Evolutionary conservation across 2,888 invertebrate species (phyloP).

Genomic region (Creontiades dilutus): DNA sequence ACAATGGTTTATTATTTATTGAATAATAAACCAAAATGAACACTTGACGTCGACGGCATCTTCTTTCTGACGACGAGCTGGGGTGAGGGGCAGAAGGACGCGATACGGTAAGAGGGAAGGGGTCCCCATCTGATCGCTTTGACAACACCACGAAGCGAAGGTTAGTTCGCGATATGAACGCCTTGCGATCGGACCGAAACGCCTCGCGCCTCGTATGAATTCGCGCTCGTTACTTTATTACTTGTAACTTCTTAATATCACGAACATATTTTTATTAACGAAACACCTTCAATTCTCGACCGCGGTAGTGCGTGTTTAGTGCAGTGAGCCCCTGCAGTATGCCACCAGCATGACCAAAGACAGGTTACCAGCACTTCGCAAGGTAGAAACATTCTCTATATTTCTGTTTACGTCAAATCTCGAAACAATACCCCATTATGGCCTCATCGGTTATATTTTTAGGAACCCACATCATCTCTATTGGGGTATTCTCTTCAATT

Average conservation of each 20-base stretch:
- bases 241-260: not conserved
- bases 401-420: not conserved
- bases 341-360: constrained; percentile 75
- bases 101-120: not conserved
- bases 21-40: no score
- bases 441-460: no score
- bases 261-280: not conserved
- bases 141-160: not conserved
- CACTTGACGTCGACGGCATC: no score
- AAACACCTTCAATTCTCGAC: not conserved
- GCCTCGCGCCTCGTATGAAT: not conserved
- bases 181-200: not conserved
- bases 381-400: constrained; percentile 72
- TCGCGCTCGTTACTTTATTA: not conserved
- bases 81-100: not conserved
- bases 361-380: constrained; percentile 75
- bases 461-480: no score
- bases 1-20: no score
- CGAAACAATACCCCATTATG: no score
- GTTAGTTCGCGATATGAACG: constrained; percentile 40
- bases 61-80: not conserved
- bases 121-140: not conserved
- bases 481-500: no score
- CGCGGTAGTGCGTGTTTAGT: not conserved
- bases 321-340: constrained; percentile 48